Evolutionary conservation across 2,888 invertebrate genomes (phyloP).

Genomic region (Hofmannophila pseudospretella): DNA sequence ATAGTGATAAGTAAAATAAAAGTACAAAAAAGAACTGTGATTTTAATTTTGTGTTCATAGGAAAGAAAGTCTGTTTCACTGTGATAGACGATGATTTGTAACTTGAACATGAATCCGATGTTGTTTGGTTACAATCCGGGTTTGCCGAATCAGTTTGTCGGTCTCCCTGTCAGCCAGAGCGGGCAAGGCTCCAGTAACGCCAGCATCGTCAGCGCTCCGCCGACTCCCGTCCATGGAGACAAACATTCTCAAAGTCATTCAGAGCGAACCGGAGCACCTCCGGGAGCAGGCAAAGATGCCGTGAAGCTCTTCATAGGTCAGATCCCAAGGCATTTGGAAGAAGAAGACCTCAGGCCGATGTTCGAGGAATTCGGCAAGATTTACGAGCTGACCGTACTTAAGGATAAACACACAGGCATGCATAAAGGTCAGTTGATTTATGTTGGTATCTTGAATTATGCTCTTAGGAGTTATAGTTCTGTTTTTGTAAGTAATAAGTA

Average conservation of each 20-base stretch:
- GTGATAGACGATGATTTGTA: slow-evolving; percentile 61
- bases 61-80: slow-evolving; percentile 26
- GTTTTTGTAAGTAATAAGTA: not conserved
- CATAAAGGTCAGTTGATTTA: slow-evolving; percentile 87
- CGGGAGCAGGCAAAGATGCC: slow-evolving; percentile 73
- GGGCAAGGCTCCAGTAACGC: slow-evolving; percentile 35
- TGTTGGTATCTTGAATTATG: slow-evolving; percentile 8
- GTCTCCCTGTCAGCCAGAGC: slow-evolving; percentile 8
- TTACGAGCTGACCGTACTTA: slow-evolving; percentile 95
- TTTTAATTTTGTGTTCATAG: slow-evolving; percentile 47
- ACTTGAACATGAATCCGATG: slow-evolving; percentile 54
- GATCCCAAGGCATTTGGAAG: slow-evolving; percentile 93
- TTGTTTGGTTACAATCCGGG: slow-evolving; percentile 49
- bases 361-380: slow-evolving; percentile 96
- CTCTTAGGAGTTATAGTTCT: not conserved
- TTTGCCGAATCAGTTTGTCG: slow-evolving; percentile 19
- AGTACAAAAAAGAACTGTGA: slow-evolving; percentile 69
- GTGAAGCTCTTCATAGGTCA: slow-evolving; percentile 95
- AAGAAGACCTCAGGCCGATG: slow-evolving; percentile 91
- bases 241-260: slow-evolving; percentile 54
- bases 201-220: slow-evolving; percentile 51
- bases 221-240: slow-evolving; percentile 59
- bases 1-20: slow-evolving; percentile 51
- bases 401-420: slow-evolving; percentile 96
- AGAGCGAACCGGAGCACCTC: slow-evolving; percentile 63